phyloP scores from a whole-genome alignment of 2,113 vertebrate species.

The Leptobrachium ailaonicum region DNA sequence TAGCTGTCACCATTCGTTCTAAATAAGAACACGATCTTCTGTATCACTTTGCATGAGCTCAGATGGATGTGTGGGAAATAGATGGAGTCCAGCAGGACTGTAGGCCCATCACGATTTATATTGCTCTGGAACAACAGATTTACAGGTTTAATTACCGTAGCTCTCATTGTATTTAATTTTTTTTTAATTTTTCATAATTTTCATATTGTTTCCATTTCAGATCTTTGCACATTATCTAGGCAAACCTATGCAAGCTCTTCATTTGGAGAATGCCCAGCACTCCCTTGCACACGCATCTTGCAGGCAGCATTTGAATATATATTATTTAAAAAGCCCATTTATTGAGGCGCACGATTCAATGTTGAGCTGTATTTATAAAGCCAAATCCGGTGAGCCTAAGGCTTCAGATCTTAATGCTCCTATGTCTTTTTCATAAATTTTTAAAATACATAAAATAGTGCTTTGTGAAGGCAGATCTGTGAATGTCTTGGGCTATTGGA shows the following conservation, averaged over 20 bases:
- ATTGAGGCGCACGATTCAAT: not conserved
- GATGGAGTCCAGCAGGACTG: too few species aligned
- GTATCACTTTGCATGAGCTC: too few species aligned
- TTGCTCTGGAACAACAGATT: too few species aligned
- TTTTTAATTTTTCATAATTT: too few species aligned
- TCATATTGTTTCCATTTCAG: not conserved
- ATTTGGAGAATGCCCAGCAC: not conserved
- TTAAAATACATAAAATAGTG: not conserved
- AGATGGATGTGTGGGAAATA: too few species aligned
- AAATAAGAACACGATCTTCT: too few species aligned
- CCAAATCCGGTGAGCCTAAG: not conserved
- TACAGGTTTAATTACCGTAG: too few species aligned
- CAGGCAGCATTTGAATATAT: too few species aligned
- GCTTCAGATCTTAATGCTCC: not conserved
- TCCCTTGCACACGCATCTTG: too few species aligned
- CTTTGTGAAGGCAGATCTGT: conserved; percentile 7
- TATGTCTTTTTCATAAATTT: not conserved
- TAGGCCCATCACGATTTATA: too few species aligned
- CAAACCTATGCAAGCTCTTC: not conserved
- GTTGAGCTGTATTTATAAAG: not conserved
- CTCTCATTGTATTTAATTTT: too few species aligned
- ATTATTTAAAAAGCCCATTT: not conserved
- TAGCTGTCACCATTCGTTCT: too few species aligned
- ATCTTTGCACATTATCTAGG: not conserved
- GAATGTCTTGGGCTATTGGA: not conserved